These are phyloP conservation scores for Bombus superbus DNA, from an alignment of 1,140 invertebrate species.

Conservation along the genomic window DNA sequence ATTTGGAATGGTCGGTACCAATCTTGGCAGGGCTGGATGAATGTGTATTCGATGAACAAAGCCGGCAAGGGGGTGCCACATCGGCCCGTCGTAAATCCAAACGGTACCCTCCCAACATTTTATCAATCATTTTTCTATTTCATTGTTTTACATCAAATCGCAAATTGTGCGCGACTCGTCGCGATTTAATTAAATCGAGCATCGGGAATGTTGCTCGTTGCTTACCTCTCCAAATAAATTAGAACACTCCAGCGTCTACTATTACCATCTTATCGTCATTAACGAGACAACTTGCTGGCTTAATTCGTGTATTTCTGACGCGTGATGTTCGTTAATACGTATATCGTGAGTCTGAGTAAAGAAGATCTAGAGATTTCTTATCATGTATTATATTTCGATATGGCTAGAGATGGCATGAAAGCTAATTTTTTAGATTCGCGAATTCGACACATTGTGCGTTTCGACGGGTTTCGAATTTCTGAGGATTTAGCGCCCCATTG, in stretches of 20 bases:
- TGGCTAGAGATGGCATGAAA: too few relatives aligned
- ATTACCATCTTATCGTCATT: neutral
- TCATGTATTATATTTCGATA: too few relatives aligned
- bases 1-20: constrained; percentile 56
- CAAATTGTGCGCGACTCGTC: neutral
- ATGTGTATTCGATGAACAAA: constrained; percentile 72
- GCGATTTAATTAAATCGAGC: neutral
- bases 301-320: too few relatives aligned
- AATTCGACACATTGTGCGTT: too few relatives aligned
- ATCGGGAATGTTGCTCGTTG: neutral
- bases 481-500: too few relatives aligned
- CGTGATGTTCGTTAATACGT: too few relatives aligned
- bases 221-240: neutral
- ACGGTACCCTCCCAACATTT: constrained; percentile 46
- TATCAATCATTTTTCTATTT: neutral
- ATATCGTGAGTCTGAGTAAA: too few relatives aligned
- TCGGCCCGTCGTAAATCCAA: constrained; percentile 59
- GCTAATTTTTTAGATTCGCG: too few relatives aligned
- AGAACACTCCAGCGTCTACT: neutral
- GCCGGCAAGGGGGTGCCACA: constrained; percentile 60
- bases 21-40: constrained; percentile 70
- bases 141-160: neutral
- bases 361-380: too few relatives aligned
- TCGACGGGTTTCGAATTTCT: too few relatives aligned
- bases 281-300: too few relatives aligned